phyloP scores from a whole-genome alignment of 2,888 invertebrate genomes.

The Tigriopus californicus region DNA sequence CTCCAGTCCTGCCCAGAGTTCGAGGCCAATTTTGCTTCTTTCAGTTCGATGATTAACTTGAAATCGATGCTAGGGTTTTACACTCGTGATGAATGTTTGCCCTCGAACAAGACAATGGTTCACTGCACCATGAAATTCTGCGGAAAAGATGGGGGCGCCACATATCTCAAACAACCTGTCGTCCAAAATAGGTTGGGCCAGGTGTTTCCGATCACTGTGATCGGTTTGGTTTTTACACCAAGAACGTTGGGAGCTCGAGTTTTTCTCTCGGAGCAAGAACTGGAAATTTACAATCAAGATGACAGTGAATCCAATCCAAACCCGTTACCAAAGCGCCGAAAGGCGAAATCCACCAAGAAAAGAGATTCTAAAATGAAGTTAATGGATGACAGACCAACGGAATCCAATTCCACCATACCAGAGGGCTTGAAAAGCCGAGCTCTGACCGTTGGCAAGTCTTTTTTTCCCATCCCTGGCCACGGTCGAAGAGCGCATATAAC shows the following conservation, averaged over 20 bases:
- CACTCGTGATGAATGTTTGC: background rate
- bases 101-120: background rate
- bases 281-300: background rate
- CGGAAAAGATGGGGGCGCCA: background rate
- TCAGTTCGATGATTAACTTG: background rate
- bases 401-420: background rate
- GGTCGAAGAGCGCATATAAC: conserved; percentile 7
- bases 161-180: background rate
- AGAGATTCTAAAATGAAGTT: background rate
- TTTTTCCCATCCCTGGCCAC: background rate
- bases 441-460: background rate
- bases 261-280: background rate
- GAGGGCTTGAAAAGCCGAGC: background rate
- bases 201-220: background rate
- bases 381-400: background rate
- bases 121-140: conserved; percentile 8
- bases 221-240: background rate
- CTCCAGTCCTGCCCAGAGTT: background rate
- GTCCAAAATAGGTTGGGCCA: background rate
- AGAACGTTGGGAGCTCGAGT: conserved; percentile 2
- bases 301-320: background rate
- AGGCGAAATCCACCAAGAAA: background rate
- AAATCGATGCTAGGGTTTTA: background rate
- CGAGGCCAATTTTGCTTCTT: background rate
- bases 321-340: background rate